Evolutionary conservation across 2,113 vertebrate genomes (phyloP), one percentile per base, ranked within the genome.

Genomic region (Xiphias gladius): DNA sequence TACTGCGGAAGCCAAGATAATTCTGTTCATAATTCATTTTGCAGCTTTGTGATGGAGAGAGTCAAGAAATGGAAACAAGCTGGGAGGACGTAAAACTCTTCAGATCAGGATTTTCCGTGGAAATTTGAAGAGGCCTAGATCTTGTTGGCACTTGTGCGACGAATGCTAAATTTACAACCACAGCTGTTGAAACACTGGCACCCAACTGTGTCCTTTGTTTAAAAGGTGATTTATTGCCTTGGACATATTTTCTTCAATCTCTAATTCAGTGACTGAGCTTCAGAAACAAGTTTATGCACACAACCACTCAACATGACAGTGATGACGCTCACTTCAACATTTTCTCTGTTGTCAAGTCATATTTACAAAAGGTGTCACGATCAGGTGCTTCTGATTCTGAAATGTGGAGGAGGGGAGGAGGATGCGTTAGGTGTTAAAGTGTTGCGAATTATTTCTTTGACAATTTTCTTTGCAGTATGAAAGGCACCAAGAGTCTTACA

Each of bases 121-220:
- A n/a, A 9, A 37, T 79, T 76, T 59, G 17, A 76, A 66, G 72
- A 79, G 37, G 13, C 28, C 57, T 76, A 28, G 19, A 35, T 66
- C 72, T 71, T 77, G 63, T 79, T 69, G 8, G 22, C 50, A 39
- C 88, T 79, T 80, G 55, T 10, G 0, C 70, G 67, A 64, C 68
- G 35, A 67, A 69, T 58, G 32, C 7, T 28, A 5, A 32, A 63
- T 68, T 35, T 55, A 8, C 9, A 24, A 79, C 39, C n/a, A 22
- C n/a, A 55, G 4, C 16, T 74, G 59, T 54, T 52, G 59, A 79
- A 39, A 74, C 54, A 39, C 20, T 41, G 20, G 41, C 30, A 32
- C 41, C 28, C 2, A 0, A 17, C 14, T 46, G 43, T 52, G 28
- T 30, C 39, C 69, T 66, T 64, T 22, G 39, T 73, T 24, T 41